phyloP scores from a whole-genome alignment of 2,113 vertebrate species.

The Chauna torquata region DNA sequence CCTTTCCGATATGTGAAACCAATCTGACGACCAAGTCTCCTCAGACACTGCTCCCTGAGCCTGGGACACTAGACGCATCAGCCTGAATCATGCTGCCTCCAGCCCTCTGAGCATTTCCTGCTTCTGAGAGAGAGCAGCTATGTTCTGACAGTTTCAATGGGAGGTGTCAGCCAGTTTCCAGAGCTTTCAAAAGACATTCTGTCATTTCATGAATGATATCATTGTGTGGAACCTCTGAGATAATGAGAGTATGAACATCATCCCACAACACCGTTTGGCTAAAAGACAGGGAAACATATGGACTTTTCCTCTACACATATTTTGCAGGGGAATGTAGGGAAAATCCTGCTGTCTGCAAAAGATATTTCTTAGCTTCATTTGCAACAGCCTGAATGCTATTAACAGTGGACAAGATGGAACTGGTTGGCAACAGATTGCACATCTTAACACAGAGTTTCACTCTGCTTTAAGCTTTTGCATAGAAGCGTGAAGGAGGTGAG shows the following conservation, averaged over 20 bases:
- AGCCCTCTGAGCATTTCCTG: background rate
- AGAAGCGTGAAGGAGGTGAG: background rate
- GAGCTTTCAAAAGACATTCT: slow-evolving; percentile 24
- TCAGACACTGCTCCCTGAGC: background rate
- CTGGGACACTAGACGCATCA: background rate
- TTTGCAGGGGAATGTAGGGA: background rate
- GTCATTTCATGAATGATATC: slow-evolving; percentile 3
- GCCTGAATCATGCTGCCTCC: background rate
- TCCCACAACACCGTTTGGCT: background rate
- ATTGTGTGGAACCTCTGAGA: background rate
- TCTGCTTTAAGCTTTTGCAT: background rate
- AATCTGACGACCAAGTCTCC: background rate
- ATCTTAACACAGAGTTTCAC: background rate
- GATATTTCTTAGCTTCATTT: background rate
- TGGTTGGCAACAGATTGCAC: background rate
- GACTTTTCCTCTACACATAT: background rate
- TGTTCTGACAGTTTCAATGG: background rate
- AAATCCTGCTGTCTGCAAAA: background rate
- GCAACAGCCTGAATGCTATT: background rate
- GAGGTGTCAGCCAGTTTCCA: slow-evolving; percentile 3
- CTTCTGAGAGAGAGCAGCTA: background rate
- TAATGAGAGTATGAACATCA: background rate
- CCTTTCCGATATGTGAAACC: background rate
- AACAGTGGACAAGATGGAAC: background rate
- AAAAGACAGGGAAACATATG: background rate